Base-by-base conservation (phyloP, 2,888 invertebrate genomes). In the Thymelicus sylvestris region DNA sequence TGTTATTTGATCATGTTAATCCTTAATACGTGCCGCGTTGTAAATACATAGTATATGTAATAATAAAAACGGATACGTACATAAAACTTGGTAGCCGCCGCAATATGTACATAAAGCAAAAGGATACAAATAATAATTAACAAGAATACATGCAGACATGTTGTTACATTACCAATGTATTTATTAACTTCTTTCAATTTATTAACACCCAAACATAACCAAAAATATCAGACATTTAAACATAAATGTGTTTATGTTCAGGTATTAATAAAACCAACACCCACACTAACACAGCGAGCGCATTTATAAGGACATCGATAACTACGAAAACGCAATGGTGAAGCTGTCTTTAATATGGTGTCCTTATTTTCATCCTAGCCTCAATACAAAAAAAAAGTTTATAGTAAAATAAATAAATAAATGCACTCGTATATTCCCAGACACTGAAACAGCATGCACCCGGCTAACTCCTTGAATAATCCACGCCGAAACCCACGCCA, bases 31-130 rank as follows among this genome's bases (percentile, higher is more conserved):
- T 57, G 24, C 6, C 55, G 10, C 41, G 12, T 44, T 55, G 55
- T 60, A 65, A 38, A 65, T 55, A 65, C 19, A 57, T 44, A 7
- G 0, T 8, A 8, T 41, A 19, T 47, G 57, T 66, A 41, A 66
- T 61, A 44, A 67, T 61, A 60, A 38, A 67, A 61, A 39, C 39
- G 6, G 31, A 47, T 66, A 60, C 59, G 48, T 67, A 67, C 67
- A 60, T 60, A 48, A 39, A 15, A 67, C 60, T 61, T 67, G 24
- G 50, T 60, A 60, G 48, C 47, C 15, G 60, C 67, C 67, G 19
- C 60, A 50, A 67, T 61, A 50, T 61, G 50, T 60, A 50, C 60
- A 67, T 59, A 60, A 60, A 67, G 67, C 67, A 61, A 50, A 31
- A 61, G n/a, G 38, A 57, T 38, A 67, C 15, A 50, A 60, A 65